Evolutionary conservation across 2,113 vertebrate species (phyloP), one percentile per base, ranked within the genome.

Genomic region (Pandion haliaetus): DNA sequence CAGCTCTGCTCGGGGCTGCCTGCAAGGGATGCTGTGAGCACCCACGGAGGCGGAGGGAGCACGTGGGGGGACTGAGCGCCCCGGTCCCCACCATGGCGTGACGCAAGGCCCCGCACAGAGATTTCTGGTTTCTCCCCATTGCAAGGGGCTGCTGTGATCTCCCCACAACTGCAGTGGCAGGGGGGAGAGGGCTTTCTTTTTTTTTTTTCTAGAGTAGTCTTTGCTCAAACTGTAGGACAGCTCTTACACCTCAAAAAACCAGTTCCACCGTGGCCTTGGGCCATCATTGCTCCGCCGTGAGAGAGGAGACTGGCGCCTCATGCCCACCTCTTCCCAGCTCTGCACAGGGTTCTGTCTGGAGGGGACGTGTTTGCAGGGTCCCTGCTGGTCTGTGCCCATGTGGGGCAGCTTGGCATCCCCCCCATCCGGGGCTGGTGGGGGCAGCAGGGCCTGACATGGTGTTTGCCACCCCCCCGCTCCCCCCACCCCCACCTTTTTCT

Each of bases 81-180:
- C 44, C 2, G 0, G 15, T 2, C 20, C 42, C 52, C 4, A 0
- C 52, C 26, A 5, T 1, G 5, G 59, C 2, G 0, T 4, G 18
- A 58, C 3, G 8, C 63, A 15, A 49, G 7, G 54, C 12, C 34
- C n/a, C 14, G 24, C 32, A 5, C 1, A 8, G 62, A 45, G 17
- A 12, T 31, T 70, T 21, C 55, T 14, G 38, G 10, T 74, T 72
- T 61, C 42, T 24, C 21, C 25, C 40, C 45, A 17, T 25, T 36
- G 29, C 19, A 8, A 77, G 36, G 19, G 57, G 49, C 42, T 71
- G 44, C 84, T 58, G 45, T 5, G 14, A 40, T 5, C 17, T 44
- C 31, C 44, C 29, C 52, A 17, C 9, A 54, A 54, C 26, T 54
- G 26, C 52, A 54, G 52, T 14, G 1, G 26, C 2, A 10, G 13